Percentiles rank a stretch among this genome's conserved stretches.
Conservation (phyloP, 2,113 vertebrate species). For the Pluvianellus socialis region DNA sequence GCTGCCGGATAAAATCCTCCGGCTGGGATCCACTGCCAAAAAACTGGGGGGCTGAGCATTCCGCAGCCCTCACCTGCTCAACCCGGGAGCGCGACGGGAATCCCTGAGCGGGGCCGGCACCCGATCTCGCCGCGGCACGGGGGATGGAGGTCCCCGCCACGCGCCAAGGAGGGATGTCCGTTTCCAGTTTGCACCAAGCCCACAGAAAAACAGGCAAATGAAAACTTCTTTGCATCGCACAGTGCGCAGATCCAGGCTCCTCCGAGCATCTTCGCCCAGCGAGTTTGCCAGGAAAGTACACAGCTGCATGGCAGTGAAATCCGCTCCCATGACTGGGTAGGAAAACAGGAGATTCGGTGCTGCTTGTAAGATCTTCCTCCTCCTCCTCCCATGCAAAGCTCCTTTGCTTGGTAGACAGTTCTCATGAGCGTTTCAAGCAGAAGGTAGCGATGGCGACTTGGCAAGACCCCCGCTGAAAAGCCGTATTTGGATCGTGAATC, state of each 20-base stretch:
- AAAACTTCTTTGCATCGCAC: background rate
- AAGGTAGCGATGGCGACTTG: conserved; percentile 32
- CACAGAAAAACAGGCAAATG: accelerated
- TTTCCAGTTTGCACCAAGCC: background rate
- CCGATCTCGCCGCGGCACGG: background rate
- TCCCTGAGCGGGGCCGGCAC: background rate
- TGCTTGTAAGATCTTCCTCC: background rate
- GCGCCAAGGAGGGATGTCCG: background rate
- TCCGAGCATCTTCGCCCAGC: accelerated
- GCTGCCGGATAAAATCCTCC: background rate
- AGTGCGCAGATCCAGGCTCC: background rate
- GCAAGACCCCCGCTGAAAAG: background rate
- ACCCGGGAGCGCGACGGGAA: background rate
- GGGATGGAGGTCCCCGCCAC: background rate
- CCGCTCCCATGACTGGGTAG: background rate
- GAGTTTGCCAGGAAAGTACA: background rate
- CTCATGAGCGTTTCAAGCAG: background rate
- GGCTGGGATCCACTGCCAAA: background rate
- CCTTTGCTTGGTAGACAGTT: background rate
- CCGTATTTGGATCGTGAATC: conserved; percentile 26
- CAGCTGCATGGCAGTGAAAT: background rate
- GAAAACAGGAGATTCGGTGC: background rate
- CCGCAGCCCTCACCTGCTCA: background rate
- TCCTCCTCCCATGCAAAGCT: background rate
- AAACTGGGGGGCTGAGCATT: background rate